A percentile compares a stretch with the other conserved stretches of the same genome.
phyloP scores from a whole-genome alignment of 1,140 invertebrate genomes.

The Solen grandis region DNA sequence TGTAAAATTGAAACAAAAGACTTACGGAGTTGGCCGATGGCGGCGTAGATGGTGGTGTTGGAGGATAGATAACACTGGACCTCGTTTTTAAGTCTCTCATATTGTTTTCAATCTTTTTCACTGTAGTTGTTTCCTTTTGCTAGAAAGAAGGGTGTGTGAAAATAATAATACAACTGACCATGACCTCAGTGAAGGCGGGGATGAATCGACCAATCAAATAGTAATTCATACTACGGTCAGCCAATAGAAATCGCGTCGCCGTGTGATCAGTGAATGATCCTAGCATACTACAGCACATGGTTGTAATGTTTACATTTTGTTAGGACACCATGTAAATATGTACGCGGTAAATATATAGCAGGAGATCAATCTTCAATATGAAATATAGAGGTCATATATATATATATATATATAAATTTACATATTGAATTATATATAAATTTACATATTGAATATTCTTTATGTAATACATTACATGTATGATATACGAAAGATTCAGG shows the following conservation, averaged over 20 bases:
- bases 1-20: slow-evolving; percentile 4
- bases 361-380: too few relatives aligned
- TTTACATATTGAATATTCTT: too few relatives aligned
- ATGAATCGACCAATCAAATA: slow-evolving; percentile 60
- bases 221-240: slow-evolving; percentile 51
- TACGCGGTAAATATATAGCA: background rate
- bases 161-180: slow-evolving; percentile 54
- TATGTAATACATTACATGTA: too few relatives aligned
- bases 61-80: slow-evolving; percentile 1
- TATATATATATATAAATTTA: too few relatives aligned
- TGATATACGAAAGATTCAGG: too few relatives aligned
- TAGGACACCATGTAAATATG: slow-evolving; percentile 1
- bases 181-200: slow-evolving; percentile 56
- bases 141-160: slow-evolving; percentile 22
- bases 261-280: slow-evolving; percentile 63
- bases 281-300: slow-evolving; percentile 51
- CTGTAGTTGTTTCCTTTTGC: background rate
- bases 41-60: slow-evolving; percentile 18
- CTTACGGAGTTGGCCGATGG: background rate
- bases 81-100: background rate
- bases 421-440: too few relatives aligned
- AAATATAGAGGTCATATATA: too few relatives aligned
- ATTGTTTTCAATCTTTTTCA: background rate
- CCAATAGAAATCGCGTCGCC: slow-evolving; percentile 58
- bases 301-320: slow-evolving; percentile 36